These are phyloP conservation scores for Helostoma temminkii DNA, from an alignment of 2,797 vertebrate genomes.

Conservation along the genomic window DNA sequence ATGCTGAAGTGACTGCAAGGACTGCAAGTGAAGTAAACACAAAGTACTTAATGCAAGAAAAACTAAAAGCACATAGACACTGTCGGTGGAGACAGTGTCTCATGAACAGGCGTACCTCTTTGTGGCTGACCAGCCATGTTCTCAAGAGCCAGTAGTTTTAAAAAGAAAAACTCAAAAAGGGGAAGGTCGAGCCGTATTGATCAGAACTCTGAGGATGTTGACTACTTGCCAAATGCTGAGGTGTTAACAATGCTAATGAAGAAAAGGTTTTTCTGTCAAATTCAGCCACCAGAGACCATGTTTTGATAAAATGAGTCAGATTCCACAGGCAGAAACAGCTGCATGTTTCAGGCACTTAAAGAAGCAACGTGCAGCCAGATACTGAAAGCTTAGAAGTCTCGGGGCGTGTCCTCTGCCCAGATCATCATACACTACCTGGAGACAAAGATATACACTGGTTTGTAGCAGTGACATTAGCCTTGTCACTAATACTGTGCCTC, in stretches of 20 bases:
- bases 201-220: slow-evolving; percentile 38
- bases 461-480: slow-evolving; percentile 73
- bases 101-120: slow-evolving; percentile 70
- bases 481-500: slow-evolving; percentile 70
- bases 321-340: slow-evolving; percentile 28
- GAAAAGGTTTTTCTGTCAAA: slow-evolving; percentile 12
- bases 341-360: slow-evolving; percentile 31
- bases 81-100: slow-evolving; percentile 48
- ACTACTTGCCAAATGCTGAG: slow-evolving; percentile 47
- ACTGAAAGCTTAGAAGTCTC: slow-evolving; percentile 69
- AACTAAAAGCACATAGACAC: slow-evolving; percentile 64
- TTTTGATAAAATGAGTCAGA: slow-evolving; percentile 24
- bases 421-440: slow-evolving; percentile 57
- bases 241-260: slow-evolving; percentile 30
- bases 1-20: not conserved
- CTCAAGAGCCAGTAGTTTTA: slow-evolving; percentile 78
- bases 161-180: slow-evolving; percentile 59
- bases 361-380: slow-evolving; percentile 50
- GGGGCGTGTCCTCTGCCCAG: slow-evolving; percentile 36
- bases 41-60: slow-evolving; percentile 41
- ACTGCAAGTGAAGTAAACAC: slow-evolving; percentile 32
- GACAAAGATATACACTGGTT: slow-evolving; percentile 82
- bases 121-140: slow-evolving; percentile 55
- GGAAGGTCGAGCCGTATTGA: slow-evolving; percentile 55
- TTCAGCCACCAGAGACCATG: slow-evolving; percentile 11